Evolutionary conservation across 2,888 invertebrate species (phyloP), one percentile per base, ranked within the genome.

Genomic region (Tachystola acroxantha): DNA sequence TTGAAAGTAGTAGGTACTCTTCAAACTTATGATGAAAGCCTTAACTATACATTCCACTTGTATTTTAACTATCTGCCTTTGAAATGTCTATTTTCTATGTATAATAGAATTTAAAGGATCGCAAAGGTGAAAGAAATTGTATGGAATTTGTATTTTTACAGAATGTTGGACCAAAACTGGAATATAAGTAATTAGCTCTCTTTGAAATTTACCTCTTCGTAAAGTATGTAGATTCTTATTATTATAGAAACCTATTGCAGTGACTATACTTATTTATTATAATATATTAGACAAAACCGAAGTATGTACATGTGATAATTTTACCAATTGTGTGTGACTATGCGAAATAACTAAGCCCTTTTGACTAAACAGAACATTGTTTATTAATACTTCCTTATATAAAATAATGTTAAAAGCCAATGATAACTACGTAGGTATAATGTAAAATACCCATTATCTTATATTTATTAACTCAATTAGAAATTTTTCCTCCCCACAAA

Each of bases 1-100:
- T 39, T 40, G 45, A 45, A 43, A 51, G 39, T 25, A 33, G 32
- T 34, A 59, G 53, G 48, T 59, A 58, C 64, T 66, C 64, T 65
- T 74, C 61, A 65, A 65, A 74, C 82, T 85, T 85, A 85, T 82
- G 81, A 85, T 56, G 55, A 68, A 71, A 70, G 81, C 84, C 81
- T 84, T 84, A 67, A 54, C 68, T 79, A 68, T 77, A 85, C 85
- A 85, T 85, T 85, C 85, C 85, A 85, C 62, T 74, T 76, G 76
- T 82, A 80, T 81, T 82, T 80, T 63, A 60, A 54, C 50, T 64
- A 60, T 65, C 57, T 72, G 76, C 75, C 75, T 80, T 80, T 53
- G 48, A 71, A 70, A 64, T 65, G 35, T 67, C 64, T 78, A 75
- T 75, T 77, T 70, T 70, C 64, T 70, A 64, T 57, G 56, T 57